Conservation (phyloP, 2,888 invertebrate species). For the Ceratothoa steindachneri region DNA sequence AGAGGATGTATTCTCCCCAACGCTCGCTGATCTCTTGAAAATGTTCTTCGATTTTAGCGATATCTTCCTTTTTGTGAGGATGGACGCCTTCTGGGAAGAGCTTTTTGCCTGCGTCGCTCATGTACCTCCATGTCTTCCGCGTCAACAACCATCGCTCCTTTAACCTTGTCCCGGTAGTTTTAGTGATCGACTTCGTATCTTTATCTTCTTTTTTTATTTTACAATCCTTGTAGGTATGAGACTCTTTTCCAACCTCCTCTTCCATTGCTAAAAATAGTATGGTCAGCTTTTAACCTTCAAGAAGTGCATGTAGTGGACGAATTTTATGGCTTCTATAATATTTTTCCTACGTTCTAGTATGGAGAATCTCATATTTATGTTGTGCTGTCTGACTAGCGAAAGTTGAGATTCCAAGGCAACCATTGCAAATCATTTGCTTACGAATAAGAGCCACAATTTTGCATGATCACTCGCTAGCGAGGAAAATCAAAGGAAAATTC, state of each 20-base stretch:
- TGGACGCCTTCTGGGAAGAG: constrained; percentile 70
- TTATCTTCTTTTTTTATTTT: neutral
- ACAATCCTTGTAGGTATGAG: neutral
- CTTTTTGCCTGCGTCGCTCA: constrained; percentile 83
- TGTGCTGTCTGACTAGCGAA: neutral
- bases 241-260: neutral
- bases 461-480: neutral
- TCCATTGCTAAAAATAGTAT: neutral
- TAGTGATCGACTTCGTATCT: neutral
- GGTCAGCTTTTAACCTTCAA: constrained; percentile 3
- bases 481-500: too few species aligned
- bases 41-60: constrained; percentile 75
- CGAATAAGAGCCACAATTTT: neutral
- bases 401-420: neutral
- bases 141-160: constrained; percentile 78
- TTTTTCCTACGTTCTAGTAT: neutral
- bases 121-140: constrained; percentile 84
- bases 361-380: neutral
- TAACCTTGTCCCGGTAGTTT: constrained; percentile 28
- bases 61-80: constrained; percentile 60
- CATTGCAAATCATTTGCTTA: neutral
- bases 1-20: constrained; percentile 72
- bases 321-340: neutral
- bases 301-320: neutral
- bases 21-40: constrained; percentile 76